Percentiles rank a stretch among this genome's conserved stretches.
Evolutionary conservation across 2,113 vertebrate genomes (phyloP).

Genomic region (Furnarius figulus): DNA sequence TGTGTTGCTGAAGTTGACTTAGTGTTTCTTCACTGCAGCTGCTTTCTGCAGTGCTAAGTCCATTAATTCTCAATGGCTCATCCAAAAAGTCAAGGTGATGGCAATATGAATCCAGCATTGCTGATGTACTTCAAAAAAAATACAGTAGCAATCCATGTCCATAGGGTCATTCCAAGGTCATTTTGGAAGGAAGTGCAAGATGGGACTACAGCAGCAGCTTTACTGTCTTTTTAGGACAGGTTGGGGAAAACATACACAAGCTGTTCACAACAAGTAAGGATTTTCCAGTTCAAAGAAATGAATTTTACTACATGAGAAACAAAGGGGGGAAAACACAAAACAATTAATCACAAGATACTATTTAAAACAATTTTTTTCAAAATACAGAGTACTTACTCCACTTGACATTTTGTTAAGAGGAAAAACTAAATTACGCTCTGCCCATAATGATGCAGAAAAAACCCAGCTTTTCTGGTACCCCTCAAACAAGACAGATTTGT

Average conservation of each 20-base stretch:
- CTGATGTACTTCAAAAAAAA: slow-evolving; percentile 25
- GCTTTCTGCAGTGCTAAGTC: neutral
- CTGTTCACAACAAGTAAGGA: neutral
- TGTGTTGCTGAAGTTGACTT: neutral
- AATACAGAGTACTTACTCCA: neutral
- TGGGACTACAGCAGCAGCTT: neutral
- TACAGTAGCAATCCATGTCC: neutral
- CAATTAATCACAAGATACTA: slow-evolving; percentile 2
- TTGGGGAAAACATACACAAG: neutral
- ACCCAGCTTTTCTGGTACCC: slow-evolving; percentile 17
- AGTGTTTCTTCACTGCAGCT: neutral
- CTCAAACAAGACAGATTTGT: slow-evolving; percentile 42
- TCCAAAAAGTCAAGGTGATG: neutral
- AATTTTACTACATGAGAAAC: slow-evolving; percentile 13
- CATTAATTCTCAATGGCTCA: neutral
- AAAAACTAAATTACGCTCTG: slow-evolving; percentile 32
- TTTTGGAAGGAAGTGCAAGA: neutral
- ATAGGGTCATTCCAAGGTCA: neutral
- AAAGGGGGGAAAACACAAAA: slow-evolving; percentile 22
- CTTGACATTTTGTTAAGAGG: slow-evolving; percentile 1
- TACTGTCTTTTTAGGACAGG: slow-evolving; percentile 18
- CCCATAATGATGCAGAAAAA: neutral
- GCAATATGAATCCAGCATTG: slow-evolving; percentile 35
- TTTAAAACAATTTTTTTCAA: slow-evolving; percentile 22
- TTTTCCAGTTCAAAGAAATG: slow-evolving; percentile 52